phyloP scores from a whole-genome alignment of 2,888 invertebrate genomes.

The Tetheella fluctuosa region DNA sequence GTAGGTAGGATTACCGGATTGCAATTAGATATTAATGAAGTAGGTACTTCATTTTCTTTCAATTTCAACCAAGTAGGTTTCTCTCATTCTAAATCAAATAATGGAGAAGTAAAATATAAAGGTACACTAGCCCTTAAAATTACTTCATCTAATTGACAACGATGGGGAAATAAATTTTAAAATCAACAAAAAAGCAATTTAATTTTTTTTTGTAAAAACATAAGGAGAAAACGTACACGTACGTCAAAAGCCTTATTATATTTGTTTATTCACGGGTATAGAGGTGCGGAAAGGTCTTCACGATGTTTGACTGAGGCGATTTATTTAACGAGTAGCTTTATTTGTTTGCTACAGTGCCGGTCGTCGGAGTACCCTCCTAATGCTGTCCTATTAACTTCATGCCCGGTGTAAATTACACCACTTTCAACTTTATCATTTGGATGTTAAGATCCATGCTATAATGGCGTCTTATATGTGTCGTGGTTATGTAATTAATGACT shows the following conservation, averaged over 20 bases:
- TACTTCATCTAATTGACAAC: no score
- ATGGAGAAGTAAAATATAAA: neutral
- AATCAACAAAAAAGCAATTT: slow-evolving; percentile 2
- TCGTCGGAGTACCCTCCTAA: slow-evolving; percentile 58
- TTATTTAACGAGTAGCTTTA: slow-evolving; percentile 76
- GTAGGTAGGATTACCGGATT: neutral
- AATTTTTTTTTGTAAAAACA: neutral
- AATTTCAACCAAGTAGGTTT: neutral
- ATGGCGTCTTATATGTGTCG: slow-evolving; percentile 37
- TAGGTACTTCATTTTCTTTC: no score
- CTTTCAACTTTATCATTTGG: slow-evolving; percentile 59
- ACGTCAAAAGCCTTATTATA: slow-evolving; percentile 4
- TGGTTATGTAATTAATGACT: slow-evolving; percentile 67
- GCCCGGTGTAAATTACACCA: slow-evolving; percentile 51
- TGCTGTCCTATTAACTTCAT: slow-evolving; percentile 67
- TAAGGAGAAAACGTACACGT: neutral
- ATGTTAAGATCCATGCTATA: slow-evolving; percentile 40
- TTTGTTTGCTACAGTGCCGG: slow-evolving; percentile 65
- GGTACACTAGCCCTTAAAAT: neutral
- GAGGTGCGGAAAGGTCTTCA: slow-evolving; percentile 68
- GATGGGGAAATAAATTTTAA: no score
- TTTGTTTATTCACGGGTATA: slow-evolving; percentile 39
- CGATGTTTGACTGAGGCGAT: slow-evolving; percentile 72
- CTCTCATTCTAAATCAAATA: neutral
- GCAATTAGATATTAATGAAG: no score